Evolutionary conservation across 2,797 vertebrate genomes (phyloP).

Genomic region (Anisognathus igniventris): DNA sequence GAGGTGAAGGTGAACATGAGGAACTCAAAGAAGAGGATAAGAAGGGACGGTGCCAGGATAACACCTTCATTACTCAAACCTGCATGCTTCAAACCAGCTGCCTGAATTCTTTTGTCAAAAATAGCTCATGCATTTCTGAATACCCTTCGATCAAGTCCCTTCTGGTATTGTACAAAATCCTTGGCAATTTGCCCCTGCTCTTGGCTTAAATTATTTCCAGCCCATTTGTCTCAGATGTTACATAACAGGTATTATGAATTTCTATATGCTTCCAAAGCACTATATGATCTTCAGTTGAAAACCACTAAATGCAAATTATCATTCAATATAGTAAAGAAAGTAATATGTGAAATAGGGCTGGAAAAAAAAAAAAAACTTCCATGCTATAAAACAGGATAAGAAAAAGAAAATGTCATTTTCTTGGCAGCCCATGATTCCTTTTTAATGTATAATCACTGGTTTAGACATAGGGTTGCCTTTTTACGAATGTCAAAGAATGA

Average conservation of each 20-base stretch:
- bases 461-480: not conserved
- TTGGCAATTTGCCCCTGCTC: not conserved
- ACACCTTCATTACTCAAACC: not conserved
- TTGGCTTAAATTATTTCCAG: not conserved
- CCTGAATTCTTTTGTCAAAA: not conserved
- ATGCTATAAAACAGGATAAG: not conserved
- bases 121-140: not conserved
- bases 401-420: not conserved
- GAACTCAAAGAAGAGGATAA: not conserved
- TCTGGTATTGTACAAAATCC: not conserved
- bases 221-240: not conserved
- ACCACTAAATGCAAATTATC: not conserved
- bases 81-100: not conserved
- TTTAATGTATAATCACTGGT: not conserved
- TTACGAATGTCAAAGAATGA: not conserved
- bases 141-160: not conserved
- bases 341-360: not conserved
- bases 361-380: not conserved
- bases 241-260: not conserved
- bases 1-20: not conserved
- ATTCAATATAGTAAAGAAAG: not conserved
- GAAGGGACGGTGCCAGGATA: not conserved
- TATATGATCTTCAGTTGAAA: not conserved
- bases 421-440: not conserved
- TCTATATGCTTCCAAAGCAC: not conserved